A percentile compares a stretch with the other conserved stretches of the same genome.
phyloP scores from a whole-genome alignment of 2,113 vertebrate species.

The Apeltes quadracus region DNA sequence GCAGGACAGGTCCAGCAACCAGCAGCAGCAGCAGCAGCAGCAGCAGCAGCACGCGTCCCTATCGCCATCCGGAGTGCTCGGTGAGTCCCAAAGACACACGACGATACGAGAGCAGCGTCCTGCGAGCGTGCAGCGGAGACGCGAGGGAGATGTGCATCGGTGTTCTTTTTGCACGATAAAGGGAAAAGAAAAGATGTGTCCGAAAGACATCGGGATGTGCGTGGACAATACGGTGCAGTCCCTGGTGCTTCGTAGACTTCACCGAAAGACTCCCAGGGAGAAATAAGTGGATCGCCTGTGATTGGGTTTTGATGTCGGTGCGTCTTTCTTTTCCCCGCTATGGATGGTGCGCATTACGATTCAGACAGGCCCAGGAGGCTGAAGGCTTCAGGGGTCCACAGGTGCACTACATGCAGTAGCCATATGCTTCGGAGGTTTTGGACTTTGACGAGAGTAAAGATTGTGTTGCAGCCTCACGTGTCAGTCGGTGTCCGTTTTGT shows the following conservation, averaged over 20 bases:
- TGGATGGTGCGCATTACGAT: conserved; percentile 39
- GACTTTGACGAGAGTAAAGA: conserved; percentile 12
- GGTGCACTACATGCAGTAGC: conserved; percentile 49
- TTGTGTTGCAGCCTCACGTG: conserved; percentile 17
- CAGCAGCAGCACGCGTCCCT: conserved; percentile 50
- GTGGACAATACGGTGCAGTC: conserved; percentile 20
- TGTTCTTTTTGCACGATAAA: too few relatives aligned
- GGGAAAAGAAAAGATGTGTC: background rate
- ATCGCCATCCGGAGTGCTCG: conserved; percentile 63
- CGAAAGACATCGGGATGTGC: conserved; percentile 5
- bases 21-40: conserved; percentile 38
- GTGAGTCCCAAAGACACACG: conserved; percentile 54
- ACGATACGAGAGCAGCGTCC: background rate
- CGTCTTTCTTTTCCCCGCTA: conserved; percentile 4
- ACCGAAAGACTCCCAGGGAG: conserved; percentile 15
- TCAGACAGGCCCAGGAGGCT: conserved; percentile 44
- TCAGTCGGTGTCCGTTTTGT: conserved; percentile 22
- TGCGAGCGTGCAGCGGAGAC: background rate
- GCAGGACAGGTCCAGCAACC: conserved; percentile 56
- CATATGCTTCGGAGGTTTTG: conserved; percentile 11
- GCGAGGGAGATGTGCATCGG: background rate
- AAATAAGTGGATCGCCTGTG: background rate
- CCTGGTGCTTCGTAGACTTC: conserved; percentile 18
- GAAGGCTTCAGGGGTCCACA: conserved; percentile 48
- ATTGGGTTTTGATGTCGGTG: conserved; percentile 19